Base-by-base conservation (phyloP, 2,888 invertebrate genomes). In the Gastrophysa polygoni region DNA sequence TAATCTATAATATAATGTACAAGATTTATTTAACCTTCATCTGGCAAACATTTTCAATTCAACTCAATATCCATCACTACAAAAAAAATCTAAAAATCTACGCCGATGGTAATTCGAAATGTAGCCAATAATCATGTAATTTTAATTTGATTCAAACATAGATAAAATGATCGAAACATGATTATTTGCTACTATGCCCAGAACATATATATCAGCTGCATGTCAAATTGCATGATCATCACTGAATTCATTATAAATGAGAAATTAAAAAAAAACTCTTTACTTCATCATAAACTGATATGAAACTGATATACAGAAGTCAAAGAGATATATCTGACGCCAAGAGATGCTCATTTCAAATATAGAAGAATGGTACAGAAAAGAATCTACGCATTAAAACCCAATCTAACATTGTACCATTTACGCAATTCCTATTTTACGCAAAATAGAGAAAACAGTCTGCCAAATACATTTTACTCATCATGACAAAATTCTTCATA, bases 41-140 rank as follows among this genome's bases (percentile, higher is more conserved):
- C 52, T 61, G 61, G 55, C 66, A 51, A 54, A 59, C 24, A 59
- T 66, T 66, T 63, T 59, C 57, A 32, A 43, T 21, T 10, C 14
- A 20, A 56, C 47, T 28, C 16, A 28, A 50, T 38, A 38, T 11
- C 14, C 10, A 50, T 10, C 20, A 16, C 54, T 54, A 54, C 54
- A 16, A 54, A 43, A 16, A n/a, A n/a, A n/a, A n/a, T n/a, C n/a
- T n/a, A n/a, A n/a, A 24, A 43, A 20, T 20, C 54, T 24, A 24
- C 14, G 4, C 24, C 43, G 4, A 17, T 6, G 20, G 17, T n/a
- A 6, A 10, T 54, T n/a, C 14, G 6, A 20, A 43, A 21, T 24
- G 24, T 44, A 54, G 48, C 54, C 38, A 59, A 59, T 59, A 34
- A 59, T 54, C 24, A 54, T 47, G 16, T 55, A 38, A 14, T 18